These are phyloP conservation scores for Cyclargus thomasi DNA, from an alignment of 1,140 invertebrate species.

Conservation along the genomic window DNA sequence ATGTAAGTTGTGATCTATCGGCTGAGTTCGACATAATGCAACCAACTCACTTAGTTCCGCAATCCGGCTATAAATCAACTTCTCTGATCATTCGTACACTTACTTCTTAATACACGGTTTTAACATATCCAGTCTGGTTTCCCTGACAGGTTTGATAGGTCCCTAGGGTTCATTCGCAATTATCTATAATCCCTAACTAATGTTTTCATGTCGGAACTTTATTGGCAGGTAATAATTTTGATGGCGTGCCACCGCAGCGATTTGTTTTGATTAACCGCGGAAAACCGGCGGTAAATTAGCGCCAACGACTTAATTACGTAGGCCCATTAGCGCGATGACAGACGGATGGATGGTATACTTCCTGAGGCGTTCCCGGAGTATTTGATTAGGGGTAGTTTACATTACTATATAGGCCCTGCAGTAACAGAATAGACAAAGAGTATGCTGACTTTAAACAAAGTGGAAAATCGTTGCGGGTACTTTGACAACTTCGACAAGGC, in stretches of 20 bases:
- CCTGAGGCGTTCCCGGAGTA: not conserved
- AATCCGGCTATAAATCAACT: too few species aligned
- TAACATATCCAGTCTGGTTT: too few species aligned
- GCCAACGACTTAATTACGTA: not conserved
- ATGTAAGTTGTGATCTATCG: too few species aligned
- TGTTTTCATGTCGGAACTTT: not conserved
- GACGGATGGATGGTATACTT: not conserved
- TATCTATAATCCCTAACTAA: not conserved
- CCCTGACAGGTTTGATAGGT: not conserved
- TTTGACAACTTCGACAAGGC: too few species aligned
- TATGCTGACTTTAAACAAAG: too few species aligned
- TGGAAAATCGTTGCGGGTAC: too few species aligned
- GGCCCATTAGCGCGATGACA: not conserved
- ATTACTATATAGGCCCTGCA: too few species aligned
- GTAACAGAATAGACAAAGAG: too few species aligned
- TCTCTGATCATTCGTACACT: too few species aligned
- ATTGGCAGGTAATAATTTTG: slow-evolving; percentile 1
- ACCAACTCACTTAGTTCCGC: too few species aligned
- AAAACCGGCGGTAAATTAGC: not conserved
- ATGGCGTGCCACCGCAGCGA: not conserved
- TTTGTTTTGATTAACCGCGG: not conserved
- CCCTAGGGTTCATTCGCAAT: not conserved
- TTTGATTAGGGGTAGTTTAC: not conserved
- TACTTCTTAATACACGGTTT: too few species aligned
- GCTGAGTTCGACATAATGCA: too few species aligned